Percentiles rank a stretch among this genome's conserved stretches.
Evolutionary conservation across 2,888 invertebrate species (phyloP).

Genomic region (Hemithea aestivaria): DNA sequence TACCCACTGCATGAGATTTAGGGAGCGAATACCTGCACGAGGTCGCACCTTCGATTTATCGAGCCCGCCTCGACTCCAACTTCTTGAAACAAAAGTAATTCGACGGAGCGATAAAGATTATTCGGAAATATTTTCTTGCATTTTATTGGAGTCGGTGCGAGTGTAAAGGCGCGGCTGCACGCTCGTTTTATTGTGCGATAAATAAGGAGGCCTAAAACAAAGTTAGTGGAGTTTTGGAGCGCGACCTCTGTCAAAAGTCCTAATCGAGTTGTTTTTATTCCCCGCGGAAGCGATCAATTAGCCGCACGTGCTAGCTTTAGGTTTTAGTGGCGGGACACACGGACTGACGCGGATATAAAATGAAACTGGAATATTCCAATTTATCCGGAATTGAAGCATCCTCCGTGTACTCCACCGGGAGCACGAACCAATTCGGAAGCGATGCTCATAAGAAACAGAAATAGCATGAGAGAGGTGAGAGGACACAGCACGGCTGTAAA

Average conservation of each 20-base stretch:
- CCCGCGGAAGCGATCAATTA: conserved; percentile 61
- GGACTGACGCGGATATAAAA: conserved; percentile 34
- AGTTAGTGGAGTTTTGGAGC: conserved; percentile 23
- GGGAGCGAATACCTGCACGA: conserved; percentile 33
- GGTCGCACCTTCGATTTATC: conserved; percentile 40
- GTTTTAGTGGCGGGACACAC: conserved; percentile 42
- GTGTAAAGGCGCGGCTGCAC: conserved; percentile 26
- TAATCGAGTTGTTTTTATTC: conserved; percentile 70
- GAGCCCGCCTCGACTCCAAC: conserved; percentile 35
- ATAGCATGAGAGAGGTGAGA: conserved; percentile 26
- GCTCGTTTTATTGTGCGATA: conserved; percentile 21
- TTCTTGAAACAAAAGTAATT: conserved; percentile 46
- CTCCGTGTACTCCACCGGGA: conserved; percentile 26
- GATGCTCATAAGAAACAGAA: conserved; percentile 33
- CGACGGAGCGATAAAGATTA: conserved; percentile 33
- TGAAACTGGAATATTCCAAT: conserved; percentile 39
- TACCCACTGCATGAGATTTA: conserved; percentile 43
- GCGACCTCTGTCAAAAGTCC: conserved; percentile 27
- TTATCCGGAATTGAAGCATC: conserved; percentile 24
- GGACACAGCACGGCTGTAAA: conserved; percentile 33
- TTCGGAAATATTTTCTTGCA: conserved; percentile 35
- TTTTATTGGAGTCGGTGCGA: conserved; percentile 30
- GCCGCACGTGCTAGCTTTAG: conserved; percentile 62
- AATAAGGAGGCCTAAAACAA: conserved; percentile 26
- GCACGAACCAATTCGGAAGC: conserved; percentile 33